Evolutionary conservation across 2,113 vertebrate species (phyloP), one percentile per base, ranked within the genome.

Genomic region (Fulica atra): DNA sequence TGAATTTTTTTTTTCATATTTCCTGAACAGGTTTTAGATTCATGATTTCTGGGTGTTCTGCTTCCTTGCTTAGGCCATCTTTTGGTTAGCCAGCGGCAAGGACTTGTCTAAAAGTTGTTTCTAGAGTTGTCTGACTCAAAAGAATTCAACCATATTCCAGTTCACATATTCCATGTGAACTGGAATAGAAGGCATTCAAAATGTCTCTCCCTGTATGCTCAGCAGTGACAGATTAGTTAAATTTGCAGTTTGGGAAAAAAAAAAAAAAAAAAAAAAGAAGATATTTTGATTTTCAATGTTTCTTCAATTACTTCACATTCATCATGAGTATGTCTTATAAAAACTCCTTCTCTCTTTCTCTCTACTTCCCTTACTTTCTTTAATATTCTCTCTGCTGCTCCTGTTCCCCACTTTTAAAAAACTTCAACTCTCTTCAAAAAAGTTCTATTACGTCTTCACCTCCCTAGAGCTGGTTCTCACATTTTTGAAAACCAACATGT

Each of bases 141-240:
- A 42, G 18, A 25, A 29, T 33, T 85, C 16, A 60, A 23, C 10
- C 16, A n/a, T 11, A 16, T 19, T n/a, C n/a, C n/a, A n/a, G n/a
- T n/a, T n/a, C n/a, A n/a, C n/a, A n/a, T n/a, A n/a, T n/a, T n/a
- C n/a, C n/a, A 56, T 3, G 0, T 26, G 36, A 64, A 73, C 19
- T 4, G 7, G 25, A 81, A 51, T 20, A 46, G 73, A 86, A 61
- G 10, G 2, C 21, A 63, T 35, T 82, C 7, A 29, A 44, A 68
- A 5, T 50, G 12, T 3, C 4, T 61, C 0, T 60, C 16, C 10
- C 3, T n/a, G 8, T 42, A 42, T 42, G 10, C 10, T 86, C 28
- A 57, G 14, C 8, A 66, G 9, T 17, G 40, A 5, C 16, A 81
- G 16, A 19, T 48, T 28, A 83, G 24, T n/a, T 73, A 31, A 64